Percentiles rank a stretch among this genome's conserved stretches.
These are phyloP conservation scores for Phyto melanocephala DNA, from an alignment of 2,888 invertebrate genomes.

Conservation along the genomic window DNA sequence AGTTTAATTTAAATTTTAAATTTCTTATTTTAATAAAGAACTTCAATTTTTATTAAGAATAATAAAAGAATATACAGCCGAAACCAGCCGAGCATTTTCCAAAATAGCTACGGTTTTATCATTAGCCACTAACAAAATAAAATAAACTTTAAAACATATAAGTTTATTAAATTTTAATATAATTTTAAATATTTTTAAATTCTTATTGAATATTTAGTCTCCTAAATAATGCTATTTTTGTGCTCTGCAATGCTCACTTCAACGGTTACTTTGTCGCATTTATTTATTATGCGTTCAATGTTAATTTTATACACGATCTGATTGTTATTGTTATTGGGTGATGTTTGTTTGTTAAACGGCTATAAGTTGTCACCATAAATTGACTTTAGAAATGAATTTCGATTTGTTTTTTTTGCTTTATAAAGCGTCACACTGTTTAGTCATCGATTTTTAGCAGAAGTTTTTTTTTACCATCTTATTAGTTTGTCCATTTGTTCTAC, in stretches of 20 bases:
- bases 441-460: slow-evolving; percentile 25
- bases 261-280: background rate
- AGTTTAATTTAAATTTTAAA: too few relatives aligned
- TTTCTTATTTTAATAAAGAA: too few relatives aligned
- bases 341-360: background rate
- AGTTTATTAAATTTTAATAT: too few relatives aligned
- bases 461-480: slow-evolving; percentile 33
- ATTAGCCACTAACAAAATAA: too few relatives aligned
- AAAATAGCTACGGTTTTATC: too few relatives aligned
- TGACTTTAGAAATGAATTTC: slow-evolving; percentile 44
- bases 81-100: too few relatives aligned
- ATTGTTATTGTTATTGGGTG: slow-evolving; percentile 20
- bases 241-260: background rate
- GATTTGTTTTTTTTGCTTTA: background rate
- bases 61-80: too few relatives aligned
- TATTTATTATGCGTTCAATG: background rate
- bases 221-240: slow-evolving; percentile 18
- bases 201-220: too few relatives aligned
- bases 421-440: background rate
- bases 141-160: too few relatives aligned
- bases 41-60: too few relatives aligned
- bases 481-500: background rate
- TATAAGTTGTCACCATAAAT: slow-evolving; percentile 32
- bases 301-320: slow-evolving; percentile 21
- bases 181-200: too few relatives aligned